These are phyloP conservation scores for Euwallacea similis DNA, from an alignment of 1,140 invertebrate genomes.

Conservation along the genomic window DNA sequence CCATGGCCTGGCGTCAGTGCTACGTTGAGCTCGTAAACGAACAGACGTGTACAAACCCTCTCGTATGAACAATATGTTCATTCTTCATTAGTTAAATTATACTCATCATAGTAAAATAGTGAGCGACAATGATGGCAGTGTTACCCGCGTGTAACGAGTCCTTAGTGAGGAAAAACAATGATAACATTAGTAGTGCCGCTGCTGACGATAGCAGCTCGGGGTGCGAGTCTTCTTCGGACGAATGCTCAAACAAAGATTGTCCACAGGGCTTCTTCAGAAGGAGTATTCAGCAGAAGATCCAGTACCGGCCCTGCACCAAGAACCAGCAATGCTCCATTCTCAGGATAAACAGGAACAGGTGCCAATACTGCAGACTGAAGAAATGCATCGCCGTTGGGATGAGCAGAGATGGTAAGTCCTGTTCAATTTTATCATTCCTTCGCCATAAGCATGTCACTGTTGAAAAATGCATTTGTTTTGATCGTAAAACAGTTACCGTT, in stretches of 20 bases:
- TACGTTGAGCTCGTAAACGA: constrained; percentile 48
- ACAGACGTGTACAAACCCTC: constrained; percentile 42
- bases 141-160: constrained; percentile 48
- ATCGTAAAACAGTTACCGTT: constrained; percentile 9
- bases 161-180: constrained; percentile 35
- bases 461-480: not conserved
- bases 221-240: constrained; percentile 64
- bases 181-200: constrained; percentile 29
- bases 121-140: constrained; percentile 49
- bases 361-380: constrained; percentile 95
- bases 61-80: constrained; percentile 8
- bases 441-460: not conserved
- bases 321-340: constrained; percentile 97
- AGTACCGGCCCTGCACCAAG: constrained; percentile 96
- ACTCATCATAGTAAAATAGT: not conserved
- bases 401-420: constrained; percentile 90
- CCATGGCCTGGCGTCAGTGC: constrained; percentile 54
- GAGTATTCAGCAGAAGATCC: constrained; percentile 97
- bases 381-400: constrained; percentile 98
- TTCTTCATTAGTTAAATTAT: not conserved
- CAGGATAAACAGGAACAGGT: constrained; percentile 94
- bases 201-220: constrained; percentile 50
- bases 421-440: constrained; percentile 15
- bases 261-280: constrained; percentile 81
- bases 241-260: constrained; percentile 58